Conservation (phyloP, 2,113 vertebrate genomes). For the Hypomesus transpacificus region DNA sequence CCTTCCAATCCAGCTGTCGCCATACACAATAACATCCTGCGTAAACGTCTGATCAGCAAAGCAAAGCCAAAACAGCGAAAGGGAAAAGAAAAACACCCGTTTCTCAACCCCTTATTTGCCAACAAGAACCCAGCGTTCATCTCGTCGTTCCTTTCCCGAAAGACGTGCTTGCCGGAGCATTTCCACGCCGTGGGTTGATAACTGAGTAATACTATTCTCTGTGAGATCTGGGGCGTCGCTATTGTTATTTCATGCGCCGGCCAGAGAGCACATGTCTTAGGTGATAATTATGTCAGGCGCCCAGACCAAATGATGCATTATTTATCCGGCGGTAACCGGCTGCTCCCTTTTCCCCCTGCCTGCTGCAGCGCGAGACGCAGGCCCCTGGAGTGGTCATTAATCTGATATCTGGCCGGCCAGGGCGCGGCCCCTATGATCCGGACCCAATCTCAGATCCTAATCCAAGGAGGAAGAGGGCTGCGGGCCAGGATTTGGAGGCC, state of each 20-base stretch:
- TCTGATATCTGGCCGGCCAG: constrained; percentile 71
- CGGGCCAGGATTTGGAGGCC: constrained; percentile 75
- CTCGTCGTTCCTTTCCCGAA: not conserved
- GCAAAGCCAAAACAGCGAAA: not conserved
- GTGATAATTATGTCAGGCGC: constrained; percentile 73
- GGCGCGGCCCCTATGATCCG: constrained; percentile 71
- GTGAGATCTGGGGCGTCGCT: constrained; percentile 28
- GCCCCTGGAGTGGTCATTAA: constrained; percentile 79
- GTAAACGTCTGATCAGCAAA: not conserved
- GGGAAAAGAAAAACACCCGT: not conserved
- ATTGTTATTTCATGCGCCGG: constrained; percentile 55
- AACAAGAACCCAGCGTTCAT: not conserved
- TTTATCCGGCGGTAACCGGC: constrained; percentile 68
- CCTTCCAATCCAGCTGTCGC: too few species aligned
- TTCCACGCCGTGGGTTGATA: constrained; percentile 1
- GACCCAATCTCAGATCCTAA: constrained; percentile 78
- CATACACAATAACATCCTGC: not conserved
- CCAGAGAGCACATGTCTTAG: constrained; percentile 59
- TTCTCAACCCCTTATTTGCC: not conserved
- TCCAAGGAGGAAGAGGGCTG: constrained; percentile 77
- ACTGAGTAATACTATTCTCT: constrained; percentile 32
- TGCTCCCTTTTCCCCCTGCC: constrained; percentile 35
- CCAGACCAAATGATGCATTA: constrained; percentile 75
- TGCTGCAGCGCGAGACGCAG: constrained; percentile 64
- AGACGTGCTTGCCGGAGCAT: constrained; percentile 4